A percentile compares a stretch with the other conserved stretches of the same genome.
Conservation (phyloP, 1,140 invertebrate genomes). For the Pectinophora gossypiella region DNA sequence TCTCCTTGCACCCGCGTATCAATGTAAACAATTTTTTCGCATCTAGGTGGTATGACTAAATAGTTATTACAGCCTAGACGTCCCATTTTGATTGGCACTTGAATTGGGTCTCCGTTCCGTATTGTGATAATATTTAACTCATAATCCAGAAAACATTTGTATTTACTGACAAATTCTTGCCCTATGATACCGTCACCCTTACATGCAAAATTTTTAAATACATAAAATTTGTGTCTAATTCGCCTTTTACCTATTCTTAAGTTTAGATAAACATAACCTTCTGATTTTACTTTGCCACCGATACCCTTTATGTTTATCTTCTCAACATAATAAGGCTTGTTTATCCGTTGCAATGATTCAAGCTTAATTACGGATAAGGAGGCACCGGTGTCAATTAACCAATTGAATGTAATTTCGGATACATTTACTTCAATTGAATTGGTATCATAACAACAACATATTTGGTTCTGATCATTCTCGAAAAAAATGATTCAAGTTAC, state of each 20-base stretch:
- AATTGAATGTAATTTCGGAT: neutral
- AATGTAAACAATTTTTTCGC: constrained; percentile 5
- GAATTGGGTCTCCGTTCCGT: too few relatives aligned
- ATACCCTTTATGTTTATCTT: constrained; percentile 1
- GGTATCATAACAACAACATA: neutral
- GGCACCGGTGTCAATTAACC: neutral
- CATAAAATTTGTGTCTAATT: constrained; percentile 5
- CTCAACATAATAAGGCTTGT: neutral
- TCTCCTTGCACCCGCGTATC: neutral
- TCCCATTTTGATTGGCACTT: neutral
- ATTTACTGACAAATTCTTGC: too few relatives aligned
- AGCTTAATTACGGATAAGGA: neutral
- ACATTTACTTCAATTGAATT: neutral
- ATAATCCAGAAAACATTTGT: too few relatives aligned
- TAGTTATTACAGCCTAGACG: neutral
- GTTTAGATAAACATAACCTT: constrained; percentile 4
- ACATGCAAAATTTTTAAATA: neutral
- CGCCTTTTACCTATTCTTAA: neutral
- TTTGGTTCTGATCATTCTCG: neutral
- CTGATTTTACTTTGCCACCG: neutral
- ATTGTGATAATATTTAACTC: neutral
- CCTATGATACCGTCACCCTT: too few relatives aligned
- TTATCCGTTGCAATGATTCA: neutral
- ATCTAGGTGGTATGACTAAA: constrained; percentile 1
- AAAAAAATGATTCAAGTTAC: neutral